Evolutionary conservation across 2,113 vertebrate genomes (phyloP).

Genomic region (Enhydra lutris): DNA sequence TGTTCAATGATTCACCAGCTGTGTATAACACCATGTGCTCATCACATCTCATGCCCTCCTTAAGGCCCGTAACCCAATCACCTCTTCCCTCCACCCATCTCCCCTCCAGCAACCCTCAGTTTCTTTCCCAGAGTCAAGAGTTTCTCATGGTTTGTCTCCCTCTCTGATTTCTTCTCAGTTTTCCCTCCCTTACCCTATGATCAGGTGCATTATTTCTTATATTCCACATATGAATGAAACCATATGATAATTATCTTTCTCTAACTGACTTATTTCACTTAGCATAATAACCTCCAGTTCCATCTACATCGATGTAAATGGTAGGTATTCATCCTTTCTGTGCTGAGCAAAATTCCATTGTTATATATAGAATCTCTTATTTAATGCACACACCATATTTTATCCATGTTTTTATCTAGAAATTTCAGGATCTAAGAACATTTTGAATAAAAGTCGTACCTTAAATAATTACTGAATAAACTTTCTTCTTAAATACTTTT

Average conservation of each 20-base stretch:
- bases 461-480: background rate
- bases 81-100: background rate
- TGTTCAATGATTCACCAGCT: too few species aligned
- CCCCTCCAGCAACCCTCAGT: background rate
- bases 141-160: background rate
- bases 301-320: too few species aligned
- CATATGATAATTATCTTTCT: too few species aligned
- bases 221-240: too few species aligned
- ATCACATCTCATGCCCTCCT: background rate
- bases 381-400: background rate
- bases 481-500: background rate
- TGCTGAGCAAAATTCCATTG: too few species aligned
- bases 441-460: background rate
- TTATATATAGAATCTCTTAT: background rate
- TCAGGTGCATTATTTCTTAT: too few species aligned
- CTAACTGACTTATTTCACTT: too few species aligned
- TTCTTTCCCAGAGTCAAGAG: background rate
- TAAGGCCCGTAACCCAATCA: background rate
- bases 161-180: background rate
- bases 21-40: background rate
- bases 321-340: too few species aligned
- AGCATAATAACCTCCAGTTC: too few species aligned
- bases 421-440: background rate
- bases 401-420: background rate
- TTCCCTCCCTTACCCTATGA: too few species aligned